Evolutionary conservation across 2,113 vertebrate species (phyloP).

Genomic region (Laticauda laticaudata): DNA sequence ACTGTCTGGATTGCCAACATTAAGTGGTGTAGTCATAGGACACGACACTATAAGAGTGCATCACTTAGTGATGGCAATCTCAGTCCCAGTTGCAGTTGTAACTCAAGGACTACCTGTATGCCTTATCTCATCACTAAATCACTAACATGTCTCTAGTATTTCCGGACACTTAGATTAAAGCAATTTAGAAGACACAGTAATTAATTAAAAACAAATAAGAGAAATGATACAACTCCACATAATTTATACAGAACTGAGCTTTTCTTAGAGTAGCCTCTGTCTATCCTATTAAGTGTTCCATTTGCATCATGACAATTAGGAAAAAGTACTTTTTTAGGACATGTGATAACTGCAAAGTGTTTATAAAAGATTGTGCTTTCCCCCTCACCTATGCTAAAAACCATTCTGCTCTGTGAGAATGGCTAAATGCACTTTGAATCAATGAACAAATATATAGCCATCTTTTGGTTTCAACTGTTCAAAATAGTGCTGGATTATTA

Average conservation of each 20-base stretch:
- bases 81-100: neutral
- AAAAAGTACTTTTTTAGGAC: neutral
- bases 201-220: neutral
- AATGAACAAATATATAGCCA: neutral
- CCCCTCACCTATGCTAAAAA: neutral
- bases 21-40: neutral
- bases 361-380: neutral
- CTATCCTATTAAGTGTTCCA: neutral
- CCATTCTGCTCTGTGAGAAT: neutral
- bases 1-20: neutral
- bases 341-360: neutral
- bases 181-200: neutral
- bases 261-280: neutral
- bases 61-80: neutral
- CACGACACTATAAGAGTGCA: neutral
- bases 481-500: neutral
- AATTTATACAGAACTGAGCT: neutral
- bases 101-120: neutral
- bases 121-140: neutral
- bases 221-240: neutral
- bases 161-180: neutral
- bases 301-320: neutral
- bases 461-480: neutral
- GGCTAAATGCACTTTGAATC: neutral
- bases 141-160: neutral